A percentile compares a stretch with the other conserved stretches of the same genome.
Conservation (phyloP, 1,140 invertebrate species). For the Hermatobates lingyangjiaoensis region DNA sequence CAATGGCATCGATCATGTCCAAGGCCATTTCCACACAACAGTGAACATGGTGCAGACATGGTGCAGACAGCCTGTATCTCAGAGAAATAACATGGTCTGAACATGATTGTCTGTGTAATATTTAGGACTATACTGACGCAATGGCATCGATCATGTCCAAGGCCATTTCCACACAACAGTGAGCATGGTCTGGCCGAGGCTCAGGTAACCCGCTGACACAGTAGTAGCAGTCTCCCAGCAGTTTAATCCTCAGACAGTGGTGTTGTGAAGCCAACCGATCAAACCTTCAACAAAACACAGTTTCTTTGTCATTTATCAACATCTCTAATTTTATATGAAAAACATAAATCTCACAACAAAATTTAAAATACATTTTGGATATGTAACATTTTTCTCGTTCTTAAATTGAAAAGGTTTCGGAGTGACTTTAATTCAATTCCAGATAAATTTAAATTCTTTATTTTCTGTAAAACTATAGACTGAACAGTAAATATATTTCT, state of each 20-base stretch:
- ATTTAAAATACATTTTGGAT: too few relatives aligned
- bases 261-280: slow-evolving; percentile 78
- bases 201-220: slow-evolving; percentile 81
- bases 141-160: slow-evolving; percentile 93
- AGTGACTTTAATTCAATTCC: too few relatives aligned
- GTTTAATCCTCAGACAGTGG: slow-evolving; percentile 79
- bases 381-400: too few relatives aligned
- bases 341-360: too few relatives aligned
- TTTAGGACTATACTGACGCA: slow-evolving; percentile 65
- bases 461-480: too few relatives aligned
- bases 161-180: slow-evolving; percentile 90
- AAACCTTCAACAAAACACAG: slow-evolving; percentile 38
- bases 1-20: slow-evolving; percentile 92
- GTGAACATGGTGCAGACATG: slow-evolving; percentile 73
- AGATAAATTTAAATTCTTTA: too few relatives aligned
- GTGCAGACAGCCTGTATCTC: slow-evolving; percentile 72
- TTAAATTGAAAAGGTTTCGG: too few relatives aligned
- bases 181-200: slow-evolving; percentile 71
- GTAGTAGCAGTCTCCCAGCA: slow-evolving; percentile 88
- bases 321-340: too few relatives aligned
- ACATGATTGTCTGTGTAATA: too few relatives aligned
- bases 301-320: neutral
- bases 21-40: slow-evolving; percentile 91
- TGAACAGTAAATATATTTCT: too few relatives aligned
- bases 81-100: too few relatives aligned